These are phyloP conservation scores for Intellagama lesueurii DNA, from an alignment of 2,797 vertebrate species.

Conservation along the genomic window DNA sequence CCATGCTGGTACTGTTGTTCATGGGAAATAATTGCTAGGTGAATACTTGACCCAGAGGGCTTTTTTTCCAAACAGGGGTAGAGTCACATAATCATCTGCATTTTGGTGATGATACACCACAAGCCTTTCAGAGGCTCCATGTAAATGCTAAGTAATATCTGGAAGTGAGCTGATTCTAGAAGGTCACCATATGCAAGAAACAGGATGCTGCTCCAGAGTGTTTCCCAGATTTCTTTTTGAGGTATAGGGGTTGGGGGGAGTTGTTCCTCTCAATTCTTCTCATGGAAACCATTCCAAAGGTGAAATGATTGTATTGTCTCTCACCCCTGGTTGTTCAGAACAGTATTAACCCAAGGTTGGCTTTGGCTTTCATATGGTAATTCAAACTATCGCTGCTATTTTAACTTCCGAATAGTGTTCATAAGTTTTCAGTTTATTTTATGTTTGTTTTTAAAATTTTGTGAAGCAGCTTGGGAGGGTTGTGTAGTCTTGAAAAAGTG, in stretches of 20 bases:
- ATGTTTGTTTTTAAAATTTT: background rate
- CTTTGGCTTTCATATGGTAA: background rate
- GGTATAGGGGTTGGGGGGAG: background rate
- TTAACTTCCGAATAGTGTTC: background rate
- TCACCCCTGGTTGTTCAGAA: background rate
- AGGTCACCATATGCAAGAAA: no score
- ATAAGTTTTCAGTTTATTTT: constrained; percentile 1
- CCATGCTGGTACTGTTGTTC: background rate
- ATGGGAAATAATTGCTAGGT: background rate
- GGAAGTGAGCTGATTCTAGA: no score
- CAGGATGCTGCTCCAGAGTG: no score
- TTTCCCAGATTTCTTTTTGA: background rate
- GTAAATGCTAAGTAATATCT: no score
- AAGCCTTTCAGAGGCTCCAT: no score
- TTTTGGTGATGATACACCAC: background rate
- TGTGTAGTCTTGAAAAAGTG: background rate
- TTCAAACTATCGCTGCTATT: background rate
- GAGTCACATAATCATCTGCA: background rate
- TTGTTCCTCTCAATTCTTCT: background rate
- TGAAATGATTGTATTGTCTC: no score
- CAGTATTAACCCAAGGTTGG: background rate
- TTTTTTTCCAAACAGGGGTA: background rate
- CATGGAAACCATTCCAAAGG: background rate
- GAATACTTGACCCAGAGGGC: background rate
- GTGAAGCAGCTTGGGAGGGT: background rate